A percentile compares a stretch with the other conserved stretches of the same genome.
Conservation (phyloP, 2,113 vertebrate genomes). For the Chaetodon trifascialis region DNA sequence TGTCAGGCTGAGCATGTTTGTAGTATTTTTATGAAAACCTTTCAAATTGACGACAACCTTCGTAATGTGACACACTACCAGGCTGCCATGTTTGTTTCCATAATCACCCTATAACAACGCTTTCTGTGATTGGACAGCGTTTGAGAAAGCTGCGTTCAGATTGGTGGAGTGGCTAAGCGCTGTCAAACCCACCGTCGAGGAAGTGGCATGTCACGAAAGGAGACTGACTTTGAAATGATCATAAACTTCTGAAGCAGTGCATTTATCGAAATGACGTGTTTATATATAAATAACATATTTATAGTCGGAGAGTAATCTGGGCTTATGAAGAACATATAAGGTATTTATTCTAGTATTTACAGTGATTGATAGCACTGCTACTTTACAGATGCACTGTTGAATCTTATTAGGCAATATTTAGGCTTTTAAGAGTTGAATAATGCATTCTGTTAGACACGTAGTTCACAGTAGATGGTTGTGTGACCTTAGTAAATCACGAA, state of each 20-base stretch:
- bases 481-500: background rate
- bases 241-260: too few relatives aligned
- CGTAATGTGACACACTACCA: background rate
- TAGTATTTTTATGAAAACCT: background rate
- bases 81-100: constrained; percentile 78
- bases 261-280: background rate
- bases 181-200: background rate
- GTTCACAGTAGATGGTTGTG: constrained; percentile 37
- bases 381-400: background rate
- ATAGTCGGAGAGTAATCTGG: background rate
- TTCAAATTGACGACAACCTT: constrained; percentile 53
- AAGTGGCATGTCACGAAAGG: background rate
- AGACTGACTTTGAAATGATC: constrained; percentile 6
- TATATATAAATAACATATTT: background rate
- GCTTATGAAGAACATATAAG: background rate
- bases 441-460: constrained; percentile 53
- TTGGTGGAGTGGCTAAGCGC: constrained; percentile 74
- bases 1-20: constrained; percentile 86
- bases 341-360: background rate
- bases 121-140: constrained; percentile 82
- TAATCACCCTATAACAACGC: constrained; percentile 15
- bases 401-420: background rate
- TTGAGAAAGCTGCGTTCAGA: constrained; percentile 39
- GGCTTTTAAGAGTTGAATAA: constrained; percentile 15
- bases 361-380: background rate